A percentile compares a stretch with the other conserved stretches of the same genome.
phyloP scores from a whole-genome alignment of 2,113 vertebrate genomes.

The Sapajus apella region DNA sequence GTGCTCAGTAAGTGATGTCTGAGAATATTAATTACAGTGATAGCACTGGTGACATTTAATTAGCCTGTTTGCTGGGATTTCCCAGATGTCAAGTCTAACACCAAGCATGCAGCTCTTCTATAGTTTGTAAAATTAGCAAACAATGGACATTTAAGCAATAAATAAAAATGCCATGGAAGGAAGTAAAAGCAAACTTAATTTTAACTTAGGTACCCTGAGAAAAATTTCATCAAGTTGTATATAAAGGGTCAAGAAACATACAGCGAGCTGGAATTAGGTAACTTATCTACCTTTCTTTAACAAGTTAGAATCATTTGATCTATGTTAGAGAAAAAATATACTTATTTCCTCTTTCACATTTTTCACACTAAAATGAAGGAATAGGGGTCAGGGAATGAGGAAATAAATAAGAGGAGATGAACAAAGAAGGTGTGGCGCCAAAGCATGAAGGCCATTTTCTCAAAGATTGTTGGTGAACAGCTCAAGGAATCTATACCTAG shows the following conservation, averaged over 20 bases:
- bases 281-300: not conserved
- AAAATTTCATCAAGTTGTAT: not conserved
- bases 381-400: not conserved
- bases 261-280: not conserved
- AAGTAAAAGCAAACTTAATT: slow-evolving; percentile 35
- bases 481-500: not conserved
- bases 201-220: not conserved
- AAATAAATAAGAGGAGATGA: not conserved
- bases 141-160: not conserved
- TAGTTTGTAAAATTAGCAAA: slow-evolving; percentile 32
- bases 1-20: not conserved
- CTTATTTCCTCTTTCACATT: not conserved
- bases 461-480: not conserved
- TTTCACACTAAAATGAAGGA: not conserved
- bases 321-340: not conserved
- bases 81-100: slow-evolving; percentile 8
- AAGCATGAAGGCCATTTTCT: not conserved
- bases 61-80: slow-evolving; percentile 22
- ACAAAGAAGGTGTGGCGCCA: not conserved
- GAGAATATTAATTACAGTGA: slow-evolving; percentile 47
- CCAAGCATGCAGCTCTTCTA: not conserved
- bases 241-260: not conserved
- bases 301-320: not conserved
- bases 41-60: slow-evolving; percentile 45
- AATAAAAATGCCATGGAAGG: slow-evolving; percentile 1